Evolutionary conservation across 2,888 invertebrate species (phyloP).

Genomic region (Drosophila fulvimacula): DNA sequence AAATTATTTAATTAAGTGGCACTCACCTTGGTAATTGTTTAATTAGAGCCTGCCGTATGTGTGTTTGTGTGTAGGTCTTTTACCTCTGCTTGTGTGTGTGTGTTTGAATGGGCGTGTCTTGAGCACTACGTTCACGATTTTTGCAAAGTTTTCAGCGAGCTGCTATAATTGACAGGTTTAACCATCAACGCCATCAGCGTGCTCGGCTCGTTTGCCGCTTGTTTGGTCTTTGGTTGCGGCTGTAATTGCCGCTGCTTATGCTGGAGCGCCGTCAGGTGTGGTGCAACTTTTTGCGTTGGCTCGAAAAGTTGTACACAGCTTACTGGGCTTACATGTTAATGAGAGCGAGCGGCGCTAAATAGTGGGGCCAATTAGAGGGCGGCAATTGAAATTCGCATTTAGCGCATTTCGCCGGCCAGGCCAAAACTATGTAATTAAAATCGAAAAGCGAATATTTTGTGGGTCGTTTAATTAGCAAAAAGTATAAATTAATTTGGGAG

Average conservation of each 20-base stretch:
- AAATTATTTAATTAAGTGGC: conserved; percentile 79
- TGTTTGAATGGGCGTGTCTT: conserved; percentile 21
- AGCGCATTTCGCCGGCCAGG: conserved; percentile 9
- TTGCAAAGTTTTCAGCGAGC: conserved; percentile 67
- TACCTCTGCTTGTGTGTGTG: conserved; percentile 7
- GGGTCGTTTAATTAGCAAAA: conserved; percentile 65
- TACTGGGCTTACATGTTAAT: conserved; percentile 26
- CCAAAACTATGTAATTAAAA: conserved; percentile 51
- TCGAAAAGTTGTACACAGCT: conserved; percentile 8
- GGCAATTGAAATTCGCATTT: conserved; percentile 9
- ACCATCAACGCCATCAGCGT: conserved; percentile 35
- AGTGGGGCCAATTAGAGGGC: conserved; percentile 23
- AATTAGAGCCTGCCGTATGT: conserved; percentile 56
- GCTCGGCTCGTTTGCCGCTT: conserved; percentile 36
- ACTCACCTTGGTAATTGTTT: conserved; percentile 79
- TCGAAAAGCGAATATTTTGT: conserved; percentile 53
- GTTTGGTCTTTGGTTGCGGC: conserved; percentile 59
- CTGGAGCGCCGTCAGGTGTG: conserved; percentile 35
- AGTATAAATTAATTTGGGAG: conserved; percentile 65
- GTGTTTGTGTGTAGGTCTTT: conserved; percentile 8
- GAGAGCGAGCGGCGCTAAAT: conserved; percentile 11
- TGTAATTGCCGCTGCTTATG: conserved; percentile 54
- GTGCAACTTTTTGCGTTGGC: conserved; percentile 27
- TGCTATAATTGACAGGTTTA: conserved; percentile 72
- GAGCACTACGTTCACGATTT: conserved; percentile 36